Evolutionary conservation across 2,888 invertebrate species (phyloP), one percentile per base, ranked within the genome.

Genomic region (Andrena marginata): DNA sequence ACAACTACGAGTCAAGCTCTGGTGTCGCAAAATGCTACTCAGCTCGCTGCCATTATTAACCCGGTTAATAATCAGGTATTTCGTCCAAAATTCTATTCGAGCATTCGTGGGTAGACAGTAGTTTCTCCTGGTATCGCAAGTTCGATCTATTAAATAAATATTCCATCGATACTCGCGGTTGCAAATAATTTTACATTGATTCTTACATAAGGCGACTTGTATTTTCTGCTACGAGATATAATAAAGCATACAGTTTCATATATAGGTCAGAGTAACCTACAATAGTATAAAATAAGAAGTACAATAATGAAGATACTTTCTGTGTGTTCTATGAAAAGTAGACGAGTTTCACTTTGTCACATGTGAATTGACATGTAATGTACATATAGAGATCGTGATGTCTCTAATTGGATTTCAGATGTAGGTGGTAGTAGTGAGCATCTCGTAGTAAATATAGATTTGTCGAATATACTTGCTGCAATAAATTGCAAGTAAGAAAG

Each of bases 1-100:
- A 85, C 89, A 70, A 86, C 90, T 56, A 70, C 91, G 29, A 92
- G 89, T 89, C 93, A 91, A 73, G 85, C 91, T 29, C 82, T 92
- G 60, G 91, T 92, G 70, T 87, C 93, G 56, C 77, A 91, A 1
- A 89, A 85, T 79, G 84, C 92, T 31, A 89, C 92, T 7, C 92
- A 92, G 85, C 87, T 92, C 20, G 88, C 93, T 10, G 91, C 93
- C 65, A 92, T 93, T 64, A 93, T 93, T 68, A 93, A 92, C 86
- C 92, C 93, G 1, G 90, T 92, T 10, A 91, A 90, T 81, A 92
- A 89, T 88, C 91, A 92, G 87, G 93, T 93, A 89, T 89, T 48
- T 59, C 10, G 65, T 81, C 29, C 20, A 23, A 62, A 51, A 72
- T 49, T 10, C 56, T 49, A 42, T 65, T 60, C 6, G 0, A 16